A percentile compares a stretch with the other conserved stretches of the same genome.
Conservation (phyloP, 2,113 vertebrate species). For the Symphodus melops region DNA sequence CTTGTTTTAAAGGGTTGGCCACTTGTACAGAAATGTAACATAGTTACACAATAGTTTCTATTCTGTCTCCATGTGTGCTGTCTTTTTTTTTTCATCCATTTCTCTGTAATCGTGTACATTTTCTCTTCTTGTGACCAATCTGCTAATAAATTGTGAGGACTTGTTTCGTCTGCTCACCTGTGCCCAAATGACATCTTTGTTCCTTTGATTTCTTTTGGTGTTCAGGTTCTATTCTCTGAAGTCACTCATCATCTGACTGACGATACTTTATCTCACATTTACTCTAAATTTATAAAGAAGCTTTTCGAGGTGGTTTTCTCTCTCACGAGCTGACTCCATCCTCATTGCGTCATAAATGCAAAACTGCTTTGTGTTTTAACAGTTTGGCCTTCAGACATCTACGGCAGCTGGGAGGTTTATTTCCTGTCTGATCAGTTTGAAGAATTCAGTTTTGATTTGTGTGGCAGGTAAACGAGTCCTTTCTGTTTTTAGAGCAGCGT, state of each 20-base stretch:
- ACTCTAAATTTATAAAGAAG: not conserved
- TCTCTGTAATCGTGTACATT: conserved; percentile 65
- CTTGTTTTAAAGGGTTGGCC: conserved; percentile 45
- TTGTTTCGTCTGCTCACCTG: conserved; percentile 65
- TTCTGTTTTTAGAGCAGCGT: not conserved
- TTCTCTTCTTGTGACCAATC: conserved; percentile 76
- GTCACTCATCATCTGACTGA: not conserved
- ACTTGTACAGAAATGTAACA: conserved; percentile 65
- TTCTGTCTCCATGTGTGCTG: conserved; percentile 60
- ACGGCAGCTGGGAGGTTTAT: conserved; percentile 45
- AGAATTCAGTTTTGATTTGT: conserved; percentile 4
- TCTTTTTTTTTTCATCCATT: conserved; percentile 36
- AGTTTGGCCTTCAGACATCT: conserved; percentile 41
- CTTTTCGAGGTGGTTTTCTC: too few species aligned
- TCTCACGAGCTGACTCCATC: not conserved
- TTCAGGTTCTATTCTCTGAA: conserved; percentile 8
- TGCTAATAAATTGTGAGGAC: conserved; percentile 80
- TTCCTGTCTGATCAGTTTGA: not conserved
- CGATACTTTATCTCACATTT: not conserved
- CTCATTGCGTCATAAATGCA: not conserved
- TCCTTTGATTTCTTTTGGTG: conserved; percentile 45
- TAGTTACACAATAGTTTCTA: conserved; percentile 36
- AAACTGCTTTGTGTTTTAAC: conserved; percentile 1
- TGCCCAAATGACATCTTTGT: conserved; percentile 56
- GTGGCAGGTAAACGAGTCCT: not conserved